Evolutionary conservation across 30 jellyfish, hydroid and myxozoan species (phyloP).

Genomic region (Euphysa ruthae): DNA sequence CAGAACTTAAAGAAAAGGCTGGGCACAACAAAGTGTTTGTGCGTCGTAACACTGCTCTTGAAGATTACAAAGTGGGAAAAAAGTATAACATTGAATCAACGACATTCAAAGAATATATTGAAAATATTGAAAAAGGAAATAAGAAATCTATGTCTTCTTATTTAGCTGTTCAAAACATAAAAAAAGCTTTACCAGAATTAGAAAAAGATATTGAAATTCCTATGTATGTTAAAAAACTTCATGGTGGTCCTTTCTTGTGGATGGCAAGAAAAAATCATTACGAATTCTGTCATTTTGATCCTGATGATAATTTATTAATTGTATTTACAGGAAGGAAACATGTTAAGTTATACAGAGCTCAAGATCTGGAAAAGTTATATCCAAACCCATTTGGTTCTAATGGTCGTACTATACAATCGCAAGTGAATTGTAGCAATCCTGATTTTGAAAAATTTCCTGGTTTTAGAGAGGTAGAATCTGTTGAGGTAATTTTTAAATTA

Average conservation of each 20-base stretch:
- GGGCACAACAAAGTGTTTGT: slow-evolving; percentile 73
- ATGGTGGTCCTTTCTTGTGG: slow-evolving; percentile 95
- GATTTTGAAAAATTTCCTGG: slow-evolving; percentile 44
- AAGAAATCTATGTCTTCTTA: slow-evolving; percentile 54
- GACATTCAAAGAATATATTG: slow-evolving; percentile 67
- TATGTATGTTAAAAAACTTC: slow-evolving; percentile 61
- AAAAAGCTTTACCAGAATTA: slow-evolving; percentile 83
- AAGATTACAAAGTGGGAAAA: slow-evolving; percentile 73
- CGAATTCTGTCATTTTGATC: slow-evolving; percentile 95
- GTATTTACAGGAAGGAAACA: slow-evolving; percentile 62
- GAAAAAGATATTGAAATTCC: slow-evolving; percentile 51
- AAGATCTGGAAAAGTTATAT: slow-evolving; percentile 47
- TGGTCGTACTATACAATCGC: slow-evolving; percentile 88
- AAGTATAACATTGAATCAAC: slow-evolving; percentile 76
- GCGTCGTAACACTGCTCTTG: slow-evolving; percentile 61
- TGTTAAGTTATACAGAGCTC: slow-evolving; percentile 61
- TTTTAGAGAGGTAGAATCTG: slow-evolving; percentile 30
- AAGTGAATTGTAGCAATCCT: slow-evolving; percentile 63
- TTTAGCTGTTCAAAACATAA: slow-evolving; percentile 91
- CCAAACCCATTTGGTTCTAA: slow-evolving; percentile 91
- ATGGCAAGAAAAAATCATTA: slow-evolving; percentile 74
- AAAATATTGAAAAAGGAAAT: slow-evolving; percentile 36
- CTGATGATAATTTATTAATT: slow-evolving; percentile 77
- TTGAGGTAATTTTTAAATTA: slow-evolving; percentile 45
- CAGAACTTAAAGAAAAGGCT: slow-evolving; percentile 39